Conservation (phyloP, 2,113 vertebrate genomes). For the Pycnonotus jocosus region DNA sequence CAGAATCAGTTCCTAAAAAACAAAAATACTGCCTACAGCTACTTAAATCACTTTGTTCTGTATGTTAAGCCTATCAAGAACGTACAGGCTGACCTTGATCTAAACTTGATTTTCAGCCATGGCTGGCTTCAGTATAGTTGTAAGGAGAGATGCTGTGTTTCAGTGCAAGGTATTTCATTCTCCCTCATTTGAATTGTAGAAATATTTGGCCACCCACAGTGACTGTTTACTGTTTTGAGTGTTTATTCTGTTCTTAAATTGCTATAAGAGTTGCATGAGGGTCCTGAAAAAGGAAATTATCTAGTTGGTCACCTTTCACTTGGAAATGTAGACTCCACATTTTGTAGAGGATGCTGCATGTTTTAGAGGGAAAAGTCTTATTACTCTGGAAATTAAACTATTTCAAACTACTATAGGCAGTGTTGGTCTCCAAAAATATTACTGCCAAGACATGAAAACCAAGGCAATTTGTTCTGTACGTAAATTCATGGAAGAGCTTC, state of each 20-base stretch:
- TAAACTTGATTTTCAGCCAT: neutral
- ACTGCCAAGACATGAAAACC: neutral
- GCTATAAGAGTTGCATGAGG: neutral
- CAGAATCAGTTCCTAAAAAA: neutral
- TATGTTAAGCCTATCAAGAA: neutral
- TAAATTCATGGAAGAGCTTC: neutral
- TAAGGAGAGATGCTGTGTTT: neutral
- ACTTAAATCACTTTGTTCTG: neutral
- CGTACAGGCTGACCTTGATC: neutral
- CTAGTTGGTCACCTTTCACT: neutral
- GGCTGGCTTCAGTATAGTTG: neutral
- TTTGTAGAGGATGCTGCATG: neutral
- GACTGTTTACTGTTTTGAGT: neutral
- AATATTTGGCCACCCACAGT: neutral
- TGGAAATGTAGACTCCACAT: neutral
- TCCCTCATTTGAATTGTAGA: neutral
- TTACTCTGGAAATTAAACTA: neutral
- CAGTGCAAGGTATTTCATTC: neutral
- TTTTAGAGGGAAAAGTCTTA: neutral
- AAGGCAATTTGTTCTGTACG: conserved; percentile 5
- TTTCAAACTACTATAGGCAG: neutral
- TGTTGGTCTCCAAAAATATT: neutral
- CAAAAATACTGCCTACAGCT: neutral
- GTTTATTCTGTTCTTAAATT: neutral
- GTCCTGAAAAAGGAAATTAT: neutral